Percentiles rank a stretch among this genome's conserved stretches.
Evolutionary conservation across 2,113 vertebrate genomes (phyloP).

Genomic region (Colossoma macropomum): DNA sequence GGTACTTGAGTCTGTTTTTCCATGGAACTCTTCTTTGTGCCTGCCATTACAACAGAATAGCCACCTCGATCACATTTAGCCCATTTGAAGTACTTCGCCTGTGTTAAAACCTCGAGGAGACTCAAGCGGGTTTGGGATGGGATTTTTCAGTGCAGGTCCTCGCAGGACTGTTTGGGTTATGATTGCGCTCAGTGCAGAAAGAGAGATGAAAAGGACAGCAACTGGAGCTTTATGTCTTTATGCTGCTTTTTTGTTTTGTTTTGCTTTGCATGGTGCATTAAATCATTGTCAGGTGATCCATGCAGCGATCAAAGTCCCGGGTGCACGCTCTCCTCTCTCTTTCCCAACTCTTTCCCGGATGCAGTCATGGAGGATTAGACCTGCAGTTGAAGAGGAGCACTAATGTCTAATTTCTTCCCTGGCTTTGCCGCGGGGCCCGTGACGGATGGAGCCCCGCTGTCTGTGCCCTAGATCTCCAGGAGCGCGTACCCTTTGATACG

Average conservation of each 20-base stretch:
- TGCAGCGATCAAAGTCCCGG: not conserved
- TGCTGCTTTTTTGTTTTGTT: not conserved
- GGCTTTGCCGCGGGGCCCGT: conserved; percentile 67
- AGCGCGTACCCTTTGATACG: conserved; percentile 76
- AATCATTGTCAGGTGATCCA: not conserved
- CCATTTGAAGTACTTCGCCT: conserved; percentile 15
- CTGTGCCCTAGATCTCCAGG: conserved; percentile 72
- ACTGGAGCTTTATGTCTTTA: not conserved
- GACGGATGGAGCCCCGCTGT: conserved; percentile 69
- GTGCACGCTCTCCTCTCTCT: not conserved
- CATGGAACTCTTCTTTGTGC: not conserved
- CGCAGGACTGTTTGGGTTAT: too few relatives aligned
- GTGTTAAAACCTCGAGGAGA: conserved; percentile 27
- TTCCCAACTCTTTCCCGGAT: not conserved
- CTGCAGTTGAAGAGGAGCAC: not conserved
- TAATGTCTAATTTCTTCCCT: not conserved
- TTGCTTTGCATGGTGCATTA: not conserved
- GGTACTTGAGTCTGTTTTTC: conserved; percentile 7
- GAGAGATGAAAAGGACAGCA: too few relatives aligned
- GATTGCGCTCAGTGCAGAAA: too few relatives aligned
- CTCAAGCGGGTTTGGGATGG: not conserved
- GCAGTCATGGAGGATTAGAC: conserved; percentile 34
- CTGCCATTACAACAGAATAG: not conserved
- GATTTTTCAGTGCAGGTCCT: too few relatives aligned
- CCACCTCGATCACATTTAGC: not conserved